Percentiles rank a stretch among this genome's conserved stretches.
phyloP scores from a whole-genome alignment of 92 coral and sea anemone genomes.

The Actinostola sp. region DNA sequence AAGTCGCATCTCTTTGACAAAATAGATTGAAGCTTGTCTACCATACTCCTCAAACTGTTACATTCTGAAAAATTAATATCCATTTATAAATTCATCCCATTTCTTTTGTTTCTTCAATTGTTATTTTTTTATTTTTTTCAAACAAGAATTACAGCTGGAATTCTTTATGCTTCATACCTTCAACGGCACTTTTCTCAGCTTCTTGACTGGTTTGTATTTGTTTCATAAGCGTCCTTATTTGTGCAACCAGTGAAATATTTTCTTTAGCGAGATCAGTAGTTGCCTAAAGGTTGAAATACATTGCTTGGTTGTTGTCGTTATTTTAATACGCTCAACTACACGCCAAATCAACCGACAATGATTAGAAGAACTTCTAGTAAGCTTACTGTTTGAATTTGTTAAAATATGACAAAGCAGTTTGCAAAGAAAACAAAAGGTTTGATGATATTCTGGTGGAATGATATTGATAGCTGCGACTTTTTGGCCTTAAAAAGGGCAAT shows the following conservation, averaged over 20 bases:
- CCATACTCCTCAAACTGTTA: slow-evolving; percentile 73
- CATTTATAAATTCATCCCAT: not conserved
- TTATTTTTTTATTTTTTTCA: no score
- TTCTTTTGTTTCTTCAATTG: no score
- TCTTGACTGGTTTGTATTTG: slow-evolving; percentile 75
- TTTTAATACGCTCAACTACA: no score
- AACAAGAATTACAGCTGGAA: no score
- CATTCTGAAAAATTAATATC: slow-evolving; percentile 53
- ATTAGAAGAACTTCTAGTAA: no score
- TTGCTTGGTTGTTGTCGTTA: not conserved
- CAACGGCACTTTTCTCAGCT: slow-evolving; percentile 71
- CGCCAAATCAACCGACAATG: no score
- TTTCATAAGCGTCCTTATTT: slow-evolving; percentile 61
- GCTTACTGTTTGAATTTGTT: no score
- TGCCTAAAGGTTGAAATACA: slow-evolving; percentile 39
- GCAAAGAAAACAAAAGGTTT: no score
- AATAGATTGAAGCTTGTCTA: slow-evolving; percentile 80
- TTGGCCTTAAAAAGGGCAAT: no score
- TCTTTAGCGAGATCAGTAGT: slow-evolving; percentile 69
- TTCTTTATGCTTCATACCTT: slow-evolving; percentile 49
- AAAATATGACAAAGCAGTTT: no score
- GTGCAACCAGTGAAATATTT: slow-evolving; percentile 66
- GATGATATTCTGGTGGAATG: no score
- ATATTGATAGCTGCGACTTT: no score
- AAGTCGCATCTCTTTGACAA: slow-evolving; percentile 81